Evolutionary conservation across 2,888 invertebrate species (phyloP).

Genomic region (Drosophila mettleri): DNA sequence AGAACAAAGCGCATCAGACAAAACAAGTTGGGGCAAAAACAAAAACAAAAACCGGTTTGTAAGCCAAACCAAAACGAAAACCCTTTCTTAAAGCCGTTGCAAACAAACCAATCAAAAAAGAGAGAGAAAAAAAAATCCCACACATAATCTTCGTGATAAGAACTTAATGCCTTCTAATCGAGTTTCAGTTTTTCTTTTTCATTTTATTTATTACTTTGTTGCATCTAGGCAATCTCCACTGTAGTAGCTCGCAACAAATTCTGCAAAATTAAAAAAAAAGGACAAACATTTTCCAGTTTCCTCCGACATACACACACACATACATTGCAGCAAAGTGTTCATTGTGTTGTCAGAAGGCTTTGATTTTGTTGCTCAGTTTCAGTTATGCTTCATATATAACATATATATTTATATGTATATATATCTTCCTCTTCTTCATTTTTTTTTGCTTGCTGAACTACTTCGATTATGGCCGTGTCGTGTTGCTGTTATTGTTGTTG

Average conservation of each 20-base stretch:
- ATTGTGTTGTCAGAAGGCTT: conserved; percentile 61
- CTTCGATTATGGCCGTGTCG: conserved; percentile 66
- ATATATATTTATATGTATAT: conserved; percentile 5
- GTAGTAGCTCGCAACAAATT: conserved; percentile 33
- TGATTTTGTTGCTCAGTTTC: conserved; percentile 75
- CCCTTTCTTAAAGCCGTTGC: conserved; percentile 6
- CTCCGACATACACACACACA: conserved; percentile 3
- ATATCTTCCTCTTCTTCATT: neutral
- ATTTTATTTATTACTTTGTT: conserved; percentile 7
- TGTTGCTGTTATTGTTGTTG: conserved; percentile 39
- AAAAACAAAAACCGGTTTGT: conserved; percentile 2
- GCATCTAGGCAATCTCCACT: conserved; percentile 32
- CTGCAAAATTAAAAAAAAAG: conserved; percentile 42
- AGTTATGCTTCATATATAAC: conserved; percentile 30
- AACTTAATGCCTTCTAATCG: conserved; percentile 23
- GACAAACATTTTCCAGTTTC: conserved; percentile 40
- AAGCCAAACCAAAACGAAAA: neutral
- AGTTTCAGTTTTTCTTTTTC: neutral
- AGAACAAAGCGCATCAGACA: neutral
- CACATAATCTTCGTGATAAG: conserved; percentile 18
- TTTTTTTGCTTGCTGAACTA: conserved; percentile 44
- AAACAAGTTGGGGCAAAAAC: conserved; percentile 6
- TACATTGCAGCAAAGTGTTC: conserved; percentile 59
- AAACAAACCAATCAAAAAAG: conserved; percentile 5
- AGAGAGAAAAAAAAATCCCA: neutral